Evolutionary conservation across 2,797 vertebrate species (phyloP).

Genomic region (Jordanella pulchra): DNA sequence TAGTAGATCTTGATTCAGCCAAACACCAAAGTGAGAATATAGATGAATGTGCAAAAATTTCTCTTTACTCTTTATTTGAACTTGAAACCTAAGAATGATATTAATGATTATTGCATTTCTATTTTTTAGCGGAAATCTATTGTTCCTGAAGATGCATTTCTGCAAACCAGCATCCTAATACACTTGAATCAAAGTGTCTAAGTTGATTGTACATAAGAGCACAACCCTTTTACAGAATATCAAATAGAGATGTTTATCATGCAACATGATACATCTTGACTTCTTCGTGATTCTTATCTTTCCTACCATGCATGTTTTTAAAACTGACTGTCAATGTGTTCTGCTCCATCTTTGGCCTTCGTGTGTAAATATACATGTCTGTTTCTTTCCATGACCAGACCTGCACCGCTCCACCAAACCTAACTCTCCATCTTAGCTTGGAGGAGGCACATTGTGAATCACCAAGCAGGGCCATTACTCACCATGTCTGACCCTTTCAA

Average conservation of each 20-base stretch:
- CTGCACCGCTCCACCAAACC: conserved; percentile 33
- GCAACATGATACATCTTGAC: background rate
- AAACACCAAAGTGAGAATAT: background rate
- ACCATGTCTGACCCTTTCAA: conserved; percentile 55
- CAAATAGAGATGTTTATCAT: conserved; percentile 10
- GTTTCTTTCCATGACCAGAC: conserved; percentile 7
- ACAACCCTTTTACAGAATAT: conserved; percentile 8
- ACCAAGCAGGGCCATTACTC: conserved; percentile 69
- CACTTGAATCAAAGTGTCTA: background rate
- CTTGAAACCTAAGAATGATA: no score
- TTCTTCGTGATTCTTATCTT: conserved; percentile 51
- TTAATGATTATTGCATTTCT: no score
- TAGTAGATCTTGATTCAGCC: background rate
- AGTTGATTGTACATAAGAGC: background rate
- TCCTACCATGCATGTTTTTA: conserved; percentile 25
- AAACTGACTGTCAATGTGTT: conserved; percentile 13
- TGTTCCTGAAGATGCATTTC: background rate
- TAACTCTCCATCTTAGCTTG: conserved; percentile 46
- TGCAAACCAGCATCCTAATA: background rate
- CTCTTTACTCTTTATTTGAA: background rate
- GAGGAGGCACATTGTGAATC: conserved; percentile 62
- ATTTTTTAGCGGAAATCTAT: no score
- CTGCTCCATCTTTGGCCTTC: background rate
- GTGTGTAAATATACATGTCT: background rate
- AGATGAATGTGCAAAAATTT: background rate